Evolutionary conservation across 2,797 vertebrate genomes (phyloP), one percentile per base, ranked within the genome.

Genomic region (Melopsittacus undulatus): DNA sequence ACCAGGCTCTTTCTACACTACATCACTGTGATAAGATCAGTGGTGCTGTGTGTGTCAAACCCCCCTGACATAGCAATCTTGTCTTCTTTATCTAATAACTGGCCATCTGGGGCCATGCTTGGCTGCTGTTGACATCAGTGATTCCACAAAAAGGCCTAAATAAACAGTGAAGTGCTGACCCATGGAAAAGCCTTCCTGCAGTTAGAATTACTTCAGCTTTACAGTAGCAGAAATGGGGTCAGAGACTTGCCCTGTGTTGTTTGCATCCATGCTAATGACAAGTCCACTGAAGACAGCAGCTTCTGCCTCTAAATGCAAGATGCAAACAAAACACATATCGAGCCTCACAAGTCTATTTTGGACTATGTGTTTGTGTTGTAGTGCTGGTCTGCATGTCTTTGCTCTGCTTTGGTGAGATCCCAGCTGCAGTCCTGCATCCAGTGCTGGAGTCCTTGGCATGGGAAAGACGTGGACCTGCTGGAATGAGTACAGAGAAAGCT

Each of bases 381-480:
- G n/a, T 27, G 11, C 46, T 46, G 52, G 18, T 57, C 64, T 20
- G 78, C 10, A 9, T 17, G 29, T 36, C 61, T 82, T 14, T 49
- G 49, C 11, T 88, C 8, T 0, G 3, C 22, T 57, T 34, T 61
- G 40, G 27, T 40, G 62, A 84, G n/a, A 68, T 7, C 5, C 30
- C 38, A 9, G 3, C 27, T 63, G 64, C 3, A 82, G 7, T 7
- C 1, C 29, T 61, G 26, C 0, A 0, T 79, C 27, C 20, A 73
- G n/a, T 6, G 14, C 54, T 73, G 46, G 17, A 8, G 12, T 3
- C 56, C 43, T 20, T 30, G 38, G 34, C 1, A 3, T 5, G 63
- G 5, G 12, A 69, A 5, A 30, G 29, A 23, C 11, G 8, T 1
- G n/a, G n/a, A 36, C 8, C 17, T 72, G 27, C 40, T 82, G 13